A percentile compares a stretch with the other conserved stretches of the same genome.
phyloP scores from a whole-genome alignment of 2,113 vertebrate species.

The Cavia porcellus region DNA sequence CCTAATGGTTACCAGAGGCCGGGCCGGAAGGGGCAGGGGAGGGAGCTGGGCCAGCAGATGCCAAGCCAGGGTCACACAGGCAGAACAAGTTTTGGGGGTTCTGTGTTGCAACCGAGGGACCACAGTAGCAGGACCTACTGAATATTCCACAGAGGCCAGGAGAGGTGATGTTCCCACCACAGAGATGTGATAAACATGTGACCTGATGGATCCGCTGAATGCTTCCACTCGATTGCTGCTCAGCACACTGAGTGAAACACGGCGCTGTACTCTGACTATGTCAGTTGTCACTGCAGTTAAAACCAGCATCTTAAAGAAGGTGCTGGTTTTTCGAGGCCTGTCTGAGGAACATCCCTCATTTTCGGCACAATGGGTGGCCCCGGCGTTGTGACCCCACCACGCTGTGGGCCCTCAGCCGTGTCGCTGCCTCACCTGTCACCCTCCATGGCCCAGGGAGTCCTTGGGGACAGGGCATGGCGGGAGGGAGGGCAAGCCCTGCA shows the following conservation, averaged over 20 bases:
- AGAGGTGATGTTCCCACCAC: neutral
- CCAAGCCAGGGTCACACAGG: neutral
- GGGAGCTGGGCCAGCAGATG: neutral
- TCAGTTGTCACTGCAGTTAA: neutral
- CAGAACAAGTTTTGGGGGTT: neutral
- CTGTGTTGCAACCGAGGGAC: neutral
- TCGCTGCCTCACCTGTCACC: neutral
- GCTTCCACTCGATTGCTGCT: rapidly evolving
- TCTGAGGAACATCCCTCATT: neutral
- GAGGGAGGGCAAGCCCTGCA: neutral
- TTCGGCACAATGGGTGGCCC: neutral
- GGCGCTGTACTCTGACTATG: no score
- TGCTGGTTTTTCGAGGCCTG: neutral
- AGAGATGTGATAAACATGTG: neutral
- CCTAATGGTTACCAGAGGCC: neutral
- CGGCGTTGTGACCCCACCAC: neutral
- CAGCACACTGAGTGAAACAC: no score
- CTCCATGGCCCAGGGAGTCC: neutral
- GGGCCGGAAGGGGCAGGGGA: no score
- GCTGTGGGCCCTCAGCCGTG: neutral
- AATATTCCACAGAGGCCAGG: neutral
- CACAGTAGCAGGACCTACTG: neutral
- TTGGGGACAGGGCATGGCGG: neutral
- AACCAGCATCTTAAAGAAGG: neutral
- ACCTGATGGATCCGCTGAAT: no score